Evolutionary conservation across 1,140 invertebrate species (phyloP).

Genomic region (Archivesica marissinica): DNA sequence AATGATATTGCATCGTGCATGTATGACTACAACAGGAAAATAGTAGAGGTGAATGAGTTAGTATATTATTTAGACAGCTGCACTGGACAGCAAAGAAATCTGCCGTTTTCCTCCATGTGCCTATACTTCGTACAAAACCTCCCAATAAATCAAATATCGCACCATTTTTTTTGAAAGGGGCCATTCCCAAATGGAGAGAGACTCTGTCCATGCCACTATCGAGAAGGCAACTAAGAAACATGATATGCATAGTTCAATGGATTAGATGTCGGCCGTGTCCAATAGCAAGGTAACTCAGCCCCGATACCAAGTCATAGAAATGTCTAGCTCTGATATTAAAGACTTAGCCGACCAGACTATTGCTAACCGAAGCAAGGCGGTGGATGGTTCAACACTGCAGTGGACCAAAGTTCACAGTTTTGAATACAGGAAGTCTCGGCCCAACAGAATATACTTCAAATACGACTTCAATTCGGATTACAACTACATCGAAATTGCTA

Average conservation of each 20-base stretch:
- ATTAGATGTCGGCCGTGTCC: constrained; percentile 40
- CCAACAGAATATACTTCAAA: constrained; percentile 34
- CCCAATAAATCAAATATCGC: constrained; percentile 34
- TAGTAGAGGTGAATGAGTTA: not conserved
- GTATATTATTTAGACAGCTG: constrained; percentile 55
- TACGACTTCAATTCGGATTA: constrained; percentile 28
- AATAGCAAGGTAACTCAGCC: constrained; percentile 25
- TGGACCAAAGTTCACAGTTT: constrained; percentile 33
- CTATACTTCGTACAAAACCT: constrained; percentile 23
- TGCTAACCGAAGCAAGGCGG: constrained; percentile 13
- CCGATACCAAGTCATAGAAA: not conserved
- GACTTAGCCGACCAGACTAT: not conserved
- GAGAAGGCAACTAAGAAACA: constrained; percentile 39
- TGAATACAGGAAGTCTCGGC: constrained; percentile 8
- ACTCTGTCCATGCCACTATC: constrained; percentile 52
- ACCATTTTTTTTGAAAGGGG: constrained; percentile 48
- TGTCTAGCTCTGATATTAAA: not conserved
- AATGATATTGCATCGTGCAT: constrained; percentile 47
- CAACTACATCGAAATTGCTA: not conserved
- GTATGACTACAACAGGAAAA: not conserved
- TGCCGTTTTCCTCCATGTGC: constrained; percentile 50
- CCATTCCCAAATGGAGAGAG: constrained; percentile 50
- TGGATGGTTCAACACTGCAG: not conserved
- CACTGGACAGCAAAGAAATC: constrained; percentile 55
- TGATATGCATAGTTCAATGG: constrained; percentile 38